Evolutionary conservation across 2,888 invertebrate genomes (phyloP), one percentile per base, ranked within the genome.

Genomic region (Drosophila trichaetosa): DNA sequence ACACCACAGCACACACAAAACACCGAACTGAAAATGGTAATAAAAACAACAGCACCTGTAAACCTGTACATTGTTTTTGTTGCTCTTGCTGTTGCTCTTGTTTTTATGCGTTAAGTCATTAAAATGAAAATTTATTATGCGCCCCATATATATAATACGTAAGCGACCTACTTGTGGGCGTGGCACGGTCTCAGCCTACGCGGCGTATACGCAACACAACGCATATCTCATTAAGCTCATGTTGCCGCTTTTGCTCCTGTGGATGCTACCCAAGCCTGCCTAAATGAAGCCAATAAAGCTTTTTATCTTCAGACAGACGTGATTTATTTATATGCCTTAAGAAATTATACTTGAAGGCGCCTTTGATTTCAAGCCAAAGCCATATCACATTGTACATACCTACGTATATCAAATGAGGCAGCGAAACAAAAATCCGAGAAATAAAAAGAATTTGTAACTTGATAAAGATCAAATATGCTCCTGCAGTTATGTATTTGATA

Each of bases 41-140:
- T 84, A 87, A 83, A 87, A 87, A 76, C 73, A 85, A 62, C 85
- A 85, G 77, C 87, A 85, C 84, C 84, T 84, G 87, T 86, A 85
- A 85, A 65, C 51, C 75, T 60, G 69, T 34, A 76, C 65, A 53
- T 65, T 75, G 76, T 78, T 65, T 64, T 52, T 59, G 46, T 24
- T 61, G 48, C 36, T 86, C 68, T 65, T 73, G 10, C 21, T 73
- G 51, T 68, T 68, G 73, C 67, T 80, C 49, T 73, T 81, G 78
- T 72, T 78, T 86, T 89, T 82, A 83, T 80, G 88, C 83, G 79
- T 78, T 78, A 80, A 83, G 85, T 83, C 89, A 87, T 87, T 83
- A 88, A 91, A 91, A 91, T 91, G 90, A 90, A 85, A 90, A 91
- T 91, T 91, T 91, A 91, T 91, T 90, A 88, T 82, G 71, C 79